Evolutionary conservation across 2,888 invertebrate genomes (phyloP), one percentile per base, ranked within the genome.

Genomic region (Lasioglossum leucozonium): DNA sequence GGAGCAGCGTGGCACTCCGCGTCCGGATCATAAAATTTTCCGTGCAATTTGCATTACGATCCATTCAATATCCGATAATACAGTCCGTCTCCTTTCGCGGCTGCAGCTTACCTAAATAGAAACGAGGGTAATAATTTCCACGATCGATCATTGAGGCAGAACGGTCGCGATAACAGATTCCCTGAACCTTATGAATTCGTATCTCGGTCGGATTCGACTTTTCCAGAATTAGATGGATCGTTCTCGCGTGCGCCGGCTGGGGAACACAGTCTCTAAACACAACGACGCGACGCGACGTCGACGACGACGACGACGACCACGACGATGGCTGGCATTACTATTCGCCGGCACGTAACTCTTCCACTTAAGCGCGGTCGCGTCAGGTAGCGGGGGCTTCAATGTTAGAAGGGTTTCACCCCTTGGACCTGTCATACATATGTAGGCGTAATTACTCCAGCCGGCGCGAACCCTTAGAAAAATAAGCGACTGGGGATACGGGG

Each of bases 361-460:
- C 78, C 79, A 87, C 85, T 86, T 86, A 86, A 89, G 79, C 71
- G 80, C 72, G 82, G 78, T 78, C 72, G 85, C 79, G 85, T 90
- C 87, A 86, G 85, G 87, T 89, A 87, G 81, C 83, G 78, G 78
- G 83, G 89, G 88, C 88, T 91, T 91, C 87, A 84, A 87, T 89
- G 86, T 78, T 87, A 78, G 85, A 91, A 91, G 92, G 92, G 92
- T 91, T 91, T 88, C 92, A 88, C 86, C 87, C 87, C 58, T 86
- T 86, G 65, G 77, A 72, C 72, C 76, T 72, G 82, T 85, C 84
- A 81, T 87, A 89, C 87, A 85, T 87, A 86, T 77, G 86, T 89
- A 86, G 83, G 72, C 79, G 85, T 92, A 89, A 91, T 92, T 91
- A 91, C 87, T 86, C 78, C 72, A 90, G 88, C 83, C 86, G 81